Percentiles rank a stretch among this genome's conserved stretches.
phyloP scores from a whole-genome alignment of 2,797 vertebrate genomes.

The Sciurus vulgaris region DNA sequence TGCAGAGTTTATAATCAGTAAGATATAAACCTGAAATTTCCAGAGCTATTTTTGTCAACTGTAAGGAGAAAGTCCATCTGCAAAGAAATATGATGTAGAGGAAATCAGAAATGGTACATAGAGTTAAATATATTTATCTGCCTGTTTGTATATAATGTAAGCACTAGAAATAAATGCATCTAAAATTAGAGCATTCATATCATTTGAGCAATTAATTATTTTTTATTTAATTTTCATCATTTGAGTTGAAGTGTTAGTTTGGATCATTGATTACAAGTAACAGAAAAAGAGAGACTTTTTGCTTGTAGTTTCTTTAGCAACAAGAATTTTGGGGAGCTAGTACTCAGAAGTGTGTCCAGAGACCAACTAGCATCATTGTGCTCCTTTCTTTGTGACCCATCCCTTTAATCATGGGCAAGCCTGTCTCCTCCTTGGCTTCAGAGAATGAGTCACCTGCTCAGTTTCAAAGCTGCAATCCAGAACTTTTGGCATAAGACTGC shows the following conservation, averaged over 20 bases:
- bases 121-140: neutral
- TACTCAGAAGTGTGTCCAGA: neutral
- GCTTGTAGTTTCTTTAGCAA: neutral
- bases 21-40: neutral
- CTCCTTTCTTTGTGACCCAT: neutral
- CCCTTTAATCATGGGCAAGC: neutral
- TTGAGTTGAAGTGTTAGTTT: neutral
- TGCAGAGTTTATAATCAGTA: neutral
- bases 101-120: neutral
- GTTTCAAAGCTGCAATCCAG: neutral
- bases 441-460: fast-evolving
- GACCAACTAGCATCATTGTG: fast-evolving
- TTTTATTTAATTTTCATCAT: neutral
- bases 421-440: neutral
- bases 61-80: neutral
- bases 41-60: neutral
- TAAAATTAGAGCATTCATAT: neutral
- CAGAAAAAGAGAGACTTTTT: neutral
- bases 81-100: neutral
- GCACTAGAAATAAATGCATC: neutral
- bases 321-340: neutral
- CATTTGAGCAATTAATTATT: neutral
- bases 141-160: neutral
- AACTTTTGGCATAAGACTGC: neutral
- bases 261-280: neutral